Evolutionary conservation across 2,888 invertebrate genomes (phyloP), one percentile per base, ranked within the genome.

Genomic region (Abrostola tripartita): DNA sequence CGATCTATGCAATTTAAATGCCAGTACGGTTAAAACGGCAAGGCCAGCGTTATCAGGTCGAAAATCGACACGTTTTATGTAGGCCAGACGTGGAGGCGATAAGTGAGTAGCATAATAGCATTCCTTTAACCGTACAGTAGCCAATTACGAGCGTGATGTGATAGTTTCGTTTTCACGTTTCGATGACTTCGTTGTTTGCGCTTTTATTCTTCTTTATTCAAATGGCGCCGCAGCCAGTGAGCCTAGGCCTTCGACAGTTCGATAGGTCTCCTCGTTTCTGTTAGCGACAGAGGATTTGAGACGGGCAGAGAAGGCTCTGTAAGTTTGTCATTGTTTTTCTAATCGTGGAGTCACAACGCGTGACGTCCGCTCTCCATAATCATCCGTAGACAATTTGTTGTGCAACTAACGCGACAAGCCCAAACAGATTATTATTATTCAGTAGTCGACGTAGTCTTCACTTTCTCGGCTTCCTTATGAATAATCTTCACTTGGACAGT

Each of bases 151-250:
- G 88, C 89, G 87, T 88, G 91, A 91, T 92, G 87, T 88, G 91
- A 91, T 92, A 92, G 91, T 91, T 92, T 90, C 88, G 84, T 92
- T 92, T 93, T 93, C 89, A 91, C 91, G 93, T 90, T 86, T 87
- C 87, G 90, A 87, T 88, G 88, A 84, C 81, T 88, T 78, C 84
- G 87, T 85, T 89, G 88, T 86, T 86, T 82, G 85, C 85, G 82
- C 84, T 85, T 86, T 89, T 86, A 85, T 89, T 90, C 83, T 87
- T 83, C 86, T 89, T 84, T 78, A 85, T 85, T 86, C 79, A 86
- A 86, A 88, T 86, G 81, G 82, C 77, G 75, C 80, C 73, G 81
- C 77, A 84, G 82, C 90, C 89, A 88, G 83, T 79, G 60, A 63
- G 67, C 75, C 58, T 66, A 80, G 88, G 82, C 77, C 89, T 83